These are phyloP conservation scores for Melieria picta DNA, from an alignment of 2,888 invertebrate genomes.

Conservation along the genomic window DNA sequence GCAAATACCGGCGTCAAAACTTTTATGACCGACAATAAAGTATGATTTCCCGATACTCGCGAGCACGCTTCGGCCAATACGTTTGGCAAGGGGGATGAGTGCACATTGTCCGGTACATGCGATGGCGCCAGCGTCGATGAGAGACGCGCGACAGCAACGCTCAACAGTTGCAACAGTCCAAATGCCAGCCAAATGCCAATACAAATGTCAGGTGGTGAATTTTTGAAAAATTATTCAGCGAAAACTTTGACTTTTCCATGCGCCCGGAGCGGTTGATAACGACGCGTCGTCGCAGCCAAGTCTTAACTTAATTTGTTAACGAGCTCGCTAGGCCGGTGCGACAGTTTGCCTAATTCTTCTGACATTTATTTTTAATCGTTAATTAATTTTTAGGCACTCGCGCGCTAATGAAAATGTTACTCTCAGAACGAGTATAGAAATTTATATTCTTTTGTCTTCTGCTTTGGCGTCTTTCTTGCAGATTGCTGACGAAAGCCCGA, in stretches of 20 bases:
- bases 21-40: constrained; percentile 31
- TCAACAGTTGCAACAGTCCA: too few species aligned
- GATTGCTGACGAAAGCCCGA: background rate
- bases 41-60: constrained; percentile 16
- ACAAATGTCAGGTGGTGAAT: too few species aligned
- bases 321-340: background rate
- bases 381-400: constrained; percentile 31
- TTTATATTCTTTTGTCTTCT: background rate
- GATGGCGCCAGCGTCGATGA: too few species aligned
- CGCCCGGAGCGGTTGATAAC: too few species aligned
- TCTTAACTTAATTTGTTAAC: too few species aligned
- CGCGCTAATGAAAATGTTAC: constrained; percentile 30
- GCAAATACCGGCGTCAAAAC: constrained; percentile 22
- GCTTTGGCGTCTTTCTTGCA: constrained; percentile 12
- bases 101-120: too few species aligned
- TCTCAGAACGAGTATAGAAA: constrained; percentile 19
- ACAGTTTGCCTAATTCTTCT: constrained; percentile 24
- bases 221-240: too few species aligned
- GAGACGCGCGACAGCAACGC: too few species aligned
- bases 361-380: constrained; percentile 28
- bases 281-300: too few species aligned
- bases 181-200: too few species aligned
- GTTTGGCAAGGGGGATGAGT: background rate
- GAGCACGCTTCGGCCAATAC: background rate
- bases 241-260: too few species aligned